Evolutionary conservation across 2,888 invertebrate species (phyloP).

Genomic region (Hyppa rectilinea): DNA sequence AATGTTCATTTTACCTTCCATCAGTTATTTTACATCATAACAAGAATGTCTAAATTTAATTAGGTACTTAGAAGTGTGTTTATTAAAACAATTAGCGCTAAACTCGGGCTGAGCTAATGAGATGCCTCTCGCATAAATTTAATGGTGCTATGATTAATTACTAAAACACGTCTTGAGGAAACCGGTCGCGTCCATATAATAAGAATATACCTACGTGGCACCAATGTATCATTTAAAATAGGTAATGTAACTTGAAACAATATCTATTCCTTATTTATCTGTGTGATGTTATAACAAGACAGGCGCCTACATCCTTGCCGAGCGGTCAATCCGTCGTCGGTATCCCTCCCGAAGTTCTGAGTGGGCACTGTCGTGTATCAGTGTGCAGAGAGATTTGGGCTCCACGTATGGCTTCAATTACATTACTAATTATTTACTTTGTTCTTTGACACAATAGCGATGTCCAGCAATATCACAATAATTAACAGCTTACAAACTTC

Average conservation of each 20-base stretch:
- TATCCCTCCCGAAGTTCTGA: slow-evolving; percentile 1
- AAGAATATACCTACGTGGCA: background rate
- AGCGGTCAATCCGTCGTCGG: background rate
- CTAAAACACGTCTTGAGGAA: slow-evolving; percentile 22
- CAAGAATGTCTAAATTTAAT: slow-evolving; percentile 21
- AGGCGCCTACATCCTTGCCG: background rate
- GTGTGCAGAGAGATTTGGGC: background rate
- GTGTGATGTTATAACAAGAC: background rate
- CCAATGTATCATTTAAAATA: background rate
- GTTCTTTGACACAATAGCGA: background rate
- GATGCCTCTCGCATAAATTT: slow-evolving; percentile 44
- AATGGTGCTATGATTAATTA: slow-evolving; percentile 53
- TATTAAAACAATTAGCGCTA: slow-evolving; percentile 34
- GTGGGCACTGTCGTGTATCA: background rate
- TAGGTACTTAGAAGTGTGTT: slow-evolving; percentile 22
- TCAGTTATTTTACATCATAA: slow-evolving; percentile 8
- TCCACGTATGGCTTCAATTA: slow-evolving; percentile 4
- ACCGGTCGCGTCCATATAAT: background rate
- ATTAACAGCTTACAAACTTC: background rate
- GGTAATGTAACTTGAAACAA: background rate
- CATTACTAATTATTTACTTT: background rate
- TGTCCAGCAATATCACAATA: background rate
- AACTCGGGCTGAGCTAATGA: slow-evolving; percentile 37
- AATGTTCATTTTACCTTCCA: background rate
- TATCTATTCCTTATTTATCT: background rate